These are phyloP conservation scores for Sorex fumeus DNA, from an alignment of 2,113 vertebrate species.

Conservation along the genomic window DNA sequence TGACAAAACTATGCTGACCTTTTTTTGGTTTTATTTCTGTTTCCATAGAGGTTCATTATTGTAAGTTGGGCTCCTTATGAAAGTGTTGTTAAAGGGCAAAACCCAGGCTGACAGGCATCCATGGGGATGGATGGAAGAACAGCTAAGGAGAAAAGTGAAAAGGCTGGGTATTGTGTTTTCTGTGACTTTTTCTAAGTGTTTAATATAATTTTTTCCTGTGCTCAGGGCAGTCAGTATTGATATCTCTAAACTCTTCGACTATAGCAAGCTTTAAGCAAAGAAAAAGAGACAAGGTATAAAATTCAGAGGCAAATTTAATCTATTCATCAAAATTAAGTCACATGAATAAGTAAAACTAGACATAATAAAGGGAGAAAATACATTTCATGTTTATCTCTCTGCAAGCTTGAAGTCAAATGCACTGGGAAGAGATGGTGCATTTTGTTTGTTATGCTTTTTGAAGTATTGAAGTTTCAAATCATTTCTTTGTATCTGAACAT, in stretches of 20 bases:
- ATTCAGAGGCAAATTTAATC: slow-evolving; percentile 77
- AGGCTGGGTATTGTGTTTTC: slow-evolving; percentile 63
- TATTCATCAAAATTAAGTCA: slow-evolving; percentile 81
- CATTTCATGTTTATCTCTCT: slow-evolving; percentile 47
- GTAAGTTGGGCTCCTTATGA: slow-evolving; percentile 59
- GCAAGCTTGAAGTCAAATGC: slow-evolving; percentile 75
- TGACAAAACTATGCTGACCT: slow-evolving; percentile 61
- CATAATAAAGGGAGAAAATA: slow-evolving; percentile 71
- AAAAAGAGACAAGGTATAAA: slow-evolving; percentile 65
- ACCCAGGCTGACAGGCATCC: neutral
- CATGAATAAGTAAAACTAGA: slow-evolving; percentile 71
- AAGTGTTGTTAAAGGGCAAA: slow-evolving; percentile 39
- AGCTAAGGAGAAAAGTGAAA: slow-evolving; percentile 73
- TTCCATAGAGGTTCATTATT: slow-evolving; percentile 59
- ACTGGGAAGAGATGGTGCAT: slow-evolving; percentile 59
- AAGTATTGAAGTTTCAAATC: slow-evolving; percentile 76
- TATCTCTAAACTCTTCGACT: slow-evolving; percentile 74
- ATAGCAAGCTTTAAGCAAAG: slow-evolving; percentile 73
- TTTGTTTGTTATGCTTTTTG: slow-evolving; percentile 71
- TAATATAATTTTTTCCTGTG: slow-evolving; percentile 66
- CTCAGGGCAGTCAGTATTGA: slow-evolving; percentile 71
- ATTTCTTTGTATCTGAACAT: slow-evolving; percentile 45
- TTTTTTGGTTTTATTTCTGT: slow-evolving; percentile 65
- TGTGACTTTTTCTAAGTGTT: slow-evolving; percentile 70
- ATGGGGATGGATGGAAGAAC: slow-evolving; percentile 51